Conservation (phyloP, 2,113 vertebrate species). For the Motacilla alba region DNA sequence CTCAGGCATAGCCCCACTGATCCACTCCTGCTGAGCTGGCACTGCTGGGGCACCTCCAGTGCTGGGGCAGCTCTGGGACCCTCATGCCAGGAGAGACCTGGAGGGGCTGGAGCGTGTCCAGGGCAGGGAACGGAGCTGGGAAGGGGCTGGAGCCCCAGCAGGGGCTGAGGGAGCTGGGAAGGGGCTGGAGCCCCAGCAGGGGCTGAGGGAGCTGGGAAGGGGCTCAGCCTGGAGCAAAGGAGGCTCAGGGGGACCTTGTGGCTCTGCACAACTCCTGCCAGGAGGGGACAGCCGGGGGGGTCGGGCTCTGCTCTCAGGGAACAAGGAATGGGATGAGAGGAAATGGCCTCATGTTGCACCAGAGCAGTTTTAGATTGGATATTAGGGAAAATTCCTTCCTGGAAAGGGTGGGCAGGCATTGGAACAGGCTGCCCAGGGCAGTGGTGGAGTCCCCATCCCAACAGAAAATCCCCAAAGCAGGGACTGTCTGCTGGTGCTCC, state of each 20-base stretch:
- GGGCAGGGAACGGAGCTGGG: not conserved
- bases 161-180: not conserved
- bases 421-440: not conserved
- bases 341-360: not conserved
- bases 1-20: not conserved
- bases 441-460: not conserved
- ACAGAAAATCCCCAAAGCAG: not conserved
- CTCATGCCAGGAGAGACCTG: not conserved
- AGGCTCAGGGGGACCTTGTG: not conserved
- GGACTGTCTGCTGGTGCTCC: not conserved
- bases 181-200: not conserved
- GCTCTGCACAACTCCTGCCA: not conserved
- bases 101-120: not conserved
- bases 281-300: not conserved
- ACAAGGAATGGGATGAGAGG: not conserved
- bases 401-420: not conserved
- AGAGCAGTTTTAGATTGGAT: too few relatives aligned
- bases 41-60: not conserved
- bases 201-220: not conserved
- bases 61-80: not conserved
- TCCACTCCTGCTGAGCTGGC: not conserved
- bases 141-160: not conserved
- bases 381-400: not conserved
- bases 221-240: too few relatives aligned
- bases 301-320: not conserved